Percentiles rank a stretch among this genome's conserved stretches.
phyloP scores from a whole-genome alignment of 2,113 vertebrate genomes.

The Xiphias gladius region DNA sequence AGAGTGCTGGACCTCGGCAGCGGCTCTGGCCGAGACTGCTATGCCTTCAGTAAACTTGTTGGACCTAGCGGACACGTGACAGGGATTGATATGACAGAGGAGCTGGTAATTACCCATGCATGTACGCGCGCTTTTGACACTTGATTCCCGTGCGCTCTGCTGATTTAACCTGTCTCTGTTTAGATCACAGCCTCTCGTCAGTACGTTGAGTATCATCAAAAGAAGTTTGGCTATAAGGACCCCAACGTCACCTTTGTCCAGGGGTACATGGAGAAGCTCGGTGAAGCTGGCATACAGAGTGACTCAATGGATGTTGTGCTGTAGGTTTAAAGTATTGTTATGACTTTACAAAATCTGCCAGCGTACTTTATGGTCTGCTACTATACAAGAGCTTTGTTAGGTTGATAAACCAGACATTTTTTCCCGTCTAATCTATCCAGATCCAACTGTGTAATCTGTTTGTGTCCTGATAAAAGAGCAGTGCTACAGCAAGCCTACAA shows the following conservation, averaged over 20 bases:
- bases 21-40: conserved; percentile 89
- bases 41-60: conserved; percentile 88
- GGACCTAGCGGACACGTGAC: conserved; percentile 86
- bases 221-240: conserved; percentile 76
- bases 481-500: conserved; percentile 80
- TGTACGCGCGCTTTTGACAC: no score
- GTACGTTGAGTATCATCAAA: conserved; percentile 80
- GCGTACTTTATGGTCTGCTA: neutral
- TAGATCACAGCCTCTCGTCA: conserved; percentile 71
- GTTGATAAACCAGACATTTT: neutral
- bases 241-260: conserved; percentile 77
- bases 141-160: neutral
- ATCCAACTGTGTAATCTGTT: conserved; percentile 85
- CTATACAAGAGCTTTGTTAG: neutral
- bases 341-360: neutral
- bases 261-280: conserved; percentile 83
- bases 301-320: conserved; percentile 78
- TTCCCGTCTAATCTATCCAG: conserved; percentile 55
- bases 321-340: conserved; percentile 57
- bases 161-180: conserved; percentile 3
- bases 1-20: conserved; percentile 89
- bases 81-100: conserved; percentile 88
- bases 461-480: conserved; percentile 82
- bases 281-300: conserved; percentile 74
- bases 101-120: conserved; percentile 80